Percentiles rank a stretch among this genome's conserved stretches.
These are phyloP conservation scores for Microcebus murinus DNA, from an alignment of 2,113 vertebrate species.

Conservation along the genomic window DNA sequence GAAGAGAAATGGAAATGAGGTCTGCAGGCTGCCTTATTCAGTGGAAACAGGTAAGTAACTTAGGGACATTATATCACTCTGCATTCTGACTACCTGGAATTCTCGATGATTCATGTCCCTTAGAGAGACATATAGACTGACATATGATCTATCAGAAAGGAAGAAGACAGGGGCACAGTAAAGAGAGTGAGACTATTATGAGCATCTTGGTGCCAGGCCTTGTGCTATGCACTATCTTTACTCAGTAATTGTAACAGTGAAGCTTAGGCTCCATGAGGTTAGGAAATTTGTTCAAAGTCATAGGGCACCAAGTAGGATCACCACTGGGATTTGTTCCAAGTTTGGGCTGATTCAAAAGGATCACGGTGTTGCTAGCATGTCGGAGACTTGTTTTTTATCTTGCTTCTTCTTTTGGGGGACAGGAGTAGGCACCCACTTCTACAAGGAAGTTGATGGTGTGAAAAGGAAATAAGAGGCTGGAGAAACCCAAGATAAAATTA, in stretches of 20 bases:
- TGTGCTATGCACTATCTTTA: not conserved
- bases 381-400: not conserved
- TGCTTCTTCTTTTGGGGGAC: not conserved
- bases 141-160: not conserved
- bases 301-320: not conserved
- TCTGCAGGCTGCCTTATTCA: constrained; percentile 84
- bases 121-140: not conserved
- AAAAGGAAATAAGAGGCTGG: not conserved
- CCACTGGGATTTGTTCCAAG: not conserved
- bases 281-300: not conserved
- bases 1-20: constrained; percentile 86
- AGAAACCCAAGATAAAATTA: constrained; percentile 15
- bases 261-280: not conserved
- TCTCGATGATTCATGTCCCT: constrained; percentile 1
- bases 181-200: not conserved
- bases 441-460: not conserved
- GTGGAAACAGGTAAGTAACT: constrained; percentile 78
- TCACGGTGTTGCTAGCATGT: not conserved
- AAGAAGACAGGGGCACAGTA: not conserved
- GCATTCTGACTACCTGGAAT: constrained; percentile 43
- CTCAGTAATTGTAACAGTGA: not conserved
- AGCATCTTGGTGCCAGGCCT: not conserved
- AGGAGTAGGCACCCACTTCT: not conserved
- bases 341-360: not conserved
- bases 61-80: constrained; percentile 68